Conservation (phyloP, 2,888 invertebrate species). For the Amphipyra tragopoginis region DNA sequence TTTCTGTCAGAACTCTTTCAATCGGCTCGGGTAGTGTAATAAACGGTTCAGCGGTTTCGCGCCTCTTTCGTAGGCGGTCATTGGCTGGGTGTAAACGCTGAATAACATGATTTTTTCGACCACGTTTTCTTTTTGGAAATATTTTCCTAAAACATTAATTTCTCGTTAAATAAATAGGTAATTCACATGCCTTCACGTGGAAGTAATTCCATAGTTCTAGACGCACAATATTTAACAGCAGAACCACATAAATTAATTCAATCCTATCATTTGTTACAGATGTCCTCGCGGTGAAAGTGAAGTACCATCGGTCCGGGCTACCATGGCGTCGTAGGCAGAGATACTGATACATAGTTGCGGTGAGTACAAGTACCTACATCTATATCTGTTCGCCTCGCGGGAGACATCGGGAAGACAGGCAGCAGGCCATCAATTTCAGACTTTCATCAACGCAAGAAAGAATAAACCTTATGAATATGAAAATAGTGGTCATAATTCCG, state of each 20-base stretch:
- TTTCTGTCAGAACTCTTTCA: too few relatives aligned
- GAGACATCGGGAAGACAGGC: slow-evolving; percentile 39
- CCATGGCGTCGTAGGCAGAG: slow-evolving; percentile 75
- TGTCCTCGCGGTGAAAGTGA: slow-evolving; percentile 77
- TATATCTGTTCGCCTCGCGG: slow-evolving; percentile 28
- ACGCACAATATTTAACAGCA: not conserved
- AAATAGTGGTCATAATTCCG: slow-evolving; percentile 2
- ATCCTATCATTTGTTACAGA: slow-evolving; percentile 71
- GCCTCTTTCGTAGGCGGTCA: too few relatives aligned
- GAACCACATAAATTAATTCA: slow-evolving; percentile 28
- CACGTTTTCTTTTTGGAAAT: too few relatives aligned
- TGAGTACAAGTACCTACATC: slow-evolving; percentile 51
- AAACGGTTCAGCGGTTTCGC: too few relatives aligned
- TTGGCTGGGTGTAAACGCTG: too few relatives aligned
- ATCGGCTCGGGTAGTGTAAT: too few relatives aligned
- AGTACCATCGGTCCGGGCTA: slow-evolving; percentile 57
- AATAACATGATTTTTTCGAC: too few relatives aligned
- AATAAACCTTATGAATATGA: not conserved
- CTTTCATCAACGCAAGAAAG: slow-evolving; percentile 3
- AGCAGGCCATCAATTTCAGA: slow-evolving; percentile 32
- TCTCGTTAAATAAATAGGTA: too few relatives aligned
- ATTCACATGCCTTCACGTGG: too few relatives aligned
- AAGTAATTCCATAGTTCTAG: too few relatives aligned
- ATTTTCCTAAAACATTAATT: too few relatives aligned
- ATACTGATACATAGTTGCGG: slow-evolving; percentile 66